Evolutionary conservation across 2,888 invertebrate genomes (phyloP), one percentile per base, ranked within the genome.

Genomic region (Electrophaes corylata): DNA sequence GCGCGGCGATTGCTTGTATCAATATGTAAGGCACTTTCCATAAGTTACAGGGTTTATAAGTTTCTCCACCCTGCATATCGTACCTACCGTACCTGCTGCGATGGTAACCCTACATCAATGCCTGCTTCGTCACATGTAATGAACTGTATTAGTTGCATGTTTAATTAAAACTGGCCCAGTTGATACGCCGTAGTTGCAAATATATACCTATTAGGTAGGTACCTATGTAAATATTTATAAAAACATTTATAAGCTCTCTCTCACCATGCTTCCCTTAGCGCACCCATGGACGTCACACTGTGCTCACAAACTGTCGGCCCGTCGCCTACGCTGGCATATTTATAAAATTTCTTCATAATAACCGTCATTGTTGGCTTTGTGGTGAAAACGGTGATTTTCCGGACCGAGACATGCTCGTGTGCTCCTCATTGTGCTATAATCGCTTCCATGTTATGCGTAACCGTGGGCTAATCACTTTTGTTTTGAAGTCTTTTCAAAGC

Each of bases 381-480:
- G 67, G 76, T 76, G 77, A 77, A 75, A 76, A 74, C 67, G 62
- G 0, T 69, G 72, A 79, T 80, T 80, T 81, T 72, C 78, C 75
- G 74, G 66, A 58, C 58, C 61, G 47, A 64, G 67, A 47, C 67
- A 59, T 62, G 67, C 68, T 60, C 69, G 68, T 60, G 66, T 57
- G 62, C 57, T 60, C 53, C 55, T 59, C 55, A 65, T 65, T 67
- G 65, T 67, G 33, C 33, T 51, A 52, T 79, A 79, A 78, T 78
- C 67, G 65, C 72, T 78, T 76, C 79, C 76, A 76, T 66, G 76
- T 79, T 61, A 59, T 70, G 64, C 69, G 74, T 69, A 75, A 78
- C 69, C 62, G 57, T 67, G 57, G 63, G 67, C 58, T 60, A 66
- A 64, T 61, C 43, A 44, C 49, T 45, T 45, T 41, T 52, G 46